These are phyloP conservation scores for Disparrhopalites patrizii DNA, from an alignment of 2,888 invertebrate species.

Conservation along the genomic window DNA sequence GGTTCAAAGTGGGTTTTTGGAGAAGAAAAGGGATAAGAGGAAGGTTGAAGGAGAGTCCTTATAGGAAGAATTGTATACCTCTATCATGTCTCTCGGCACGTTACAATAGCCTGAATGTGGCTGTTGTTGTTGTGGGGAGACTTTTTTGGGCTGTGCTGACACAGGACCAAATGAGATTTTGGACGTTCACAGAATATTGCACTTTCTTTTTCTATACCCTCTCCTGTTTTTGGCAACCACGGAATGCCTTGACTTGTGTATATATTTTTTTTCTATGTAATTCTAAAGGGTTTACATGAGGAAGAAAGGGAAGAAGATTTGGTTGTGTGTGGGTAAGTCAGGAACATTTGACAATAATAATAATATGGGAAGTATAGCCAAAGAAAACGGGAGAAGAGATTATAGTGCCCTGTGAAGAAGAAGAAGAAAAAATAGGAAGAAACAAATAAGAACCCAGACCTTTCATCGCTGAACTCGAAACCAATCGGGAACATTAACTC, in stretches of 20 bases:
- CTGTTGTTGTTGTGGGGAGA: neutral
- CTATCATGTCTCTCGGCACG: neutral
- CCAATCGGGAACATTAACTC: too few species aligned
- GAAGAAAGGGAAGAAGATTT: too few species aligned
- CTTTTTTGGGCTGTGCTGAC: neutral
- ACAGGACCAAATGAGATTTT: slow-evolving; percentile 23
- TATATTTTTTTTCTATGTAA: neutral
- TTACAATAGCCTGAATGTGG: neutral
- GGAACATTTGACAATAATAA: too few species aligned
- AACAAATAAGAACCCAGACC: too few species aligned
- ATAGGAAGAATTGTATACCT: neutral
- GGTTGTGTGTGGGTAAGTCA: too few species aligned
- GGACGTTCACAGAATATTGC: slow-evolving; percentile 22
- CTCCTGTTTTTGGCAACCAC: slow-evolving; percentile 24
- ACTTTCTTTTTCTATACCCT: too few species aligned
- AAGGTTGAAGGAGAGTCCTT: too few species aligned
- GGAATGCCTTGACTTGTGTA: neutral
- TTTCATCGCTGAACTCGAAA: too few species aligned
- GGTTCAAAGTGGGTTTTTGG: neutral
- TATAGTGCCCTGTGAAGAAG: too few species aligned
- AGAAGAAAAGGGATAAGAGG: neutral
- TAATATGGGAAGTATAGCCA: too few species aligned
- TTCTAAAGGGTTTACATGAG: neutral
- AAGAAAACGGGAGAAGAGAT: too few species aligned
- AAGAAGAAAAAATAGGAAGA: too few species aligned